Evolutionary conservation across 2,113 vertebrate species (phyloP).

Genomic region (Psettodes erumei): DNA sequence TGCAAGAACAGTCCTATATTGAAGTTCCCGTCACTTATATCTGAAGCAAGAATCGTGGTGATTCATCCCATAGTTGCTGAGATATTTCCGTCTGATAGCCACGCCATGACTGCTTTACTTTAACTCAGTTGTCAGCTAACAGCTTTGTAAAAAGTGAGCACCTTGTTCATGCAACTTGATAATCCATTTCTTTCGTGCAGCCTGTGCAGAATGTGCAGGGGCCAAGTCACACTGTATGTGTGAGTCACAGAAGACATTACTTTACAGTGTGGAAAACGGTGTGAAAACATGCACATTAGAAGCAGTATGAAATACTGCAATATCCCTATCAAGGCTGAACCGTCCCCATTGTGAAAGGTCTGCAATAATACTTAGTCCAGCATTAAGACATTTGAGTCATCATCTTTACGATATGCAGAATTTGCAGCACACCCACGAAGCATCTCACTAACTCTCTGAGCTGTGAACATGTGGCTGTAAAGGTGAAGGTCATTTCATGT

Average conservation of each 20-base stretch:
- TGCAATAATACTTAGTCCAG: conserved; percentile 45
- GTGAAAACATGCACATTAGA: neutral
- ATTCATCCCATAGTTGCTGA: too few relatives aligned
- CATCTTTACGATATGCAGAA: conserved; percentile 29
- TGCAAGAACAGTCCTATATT: neutral
- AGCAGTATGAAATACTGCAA: neutral
- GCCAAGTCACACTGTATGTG: conserved; percentile 7
- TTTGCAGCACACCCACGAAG: conserved; percentile 28
- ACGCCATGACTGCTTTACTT: too few relatives aligned
- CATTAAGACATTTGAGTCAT: conserved; percentile 25
- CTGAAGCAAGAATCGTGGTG: too few relatives aligned
- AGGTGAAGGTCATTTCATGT: conserved; percentile 41
- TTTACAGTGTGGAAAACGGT: neutral
- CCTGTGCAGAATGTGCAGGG: neutral
- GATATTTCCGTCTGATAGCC: too few relatives aligned
- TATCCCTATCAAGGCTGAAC: conserved; percentile 7
- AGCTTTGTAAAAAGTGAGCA: neutral
- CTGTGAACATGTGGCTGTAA: conserved; percentile 23
- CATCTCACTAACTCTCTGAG: conserved; percentile 29
- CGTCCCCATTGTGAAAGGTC: too few relatives aligned
- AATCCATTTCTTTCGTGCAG: conserved; percentile 15
- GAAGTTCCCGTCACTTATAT: conserved; percentile 4
- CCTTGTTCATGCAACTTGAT: conserved; percentile 11
- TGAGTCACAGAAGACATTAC: neutral
- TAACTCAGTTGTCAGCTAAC: neutral